Conservation (phyloP, 30 jellyfish, hydroid and myxozoan genomes). For the Hydractinia echinata region DNA sequence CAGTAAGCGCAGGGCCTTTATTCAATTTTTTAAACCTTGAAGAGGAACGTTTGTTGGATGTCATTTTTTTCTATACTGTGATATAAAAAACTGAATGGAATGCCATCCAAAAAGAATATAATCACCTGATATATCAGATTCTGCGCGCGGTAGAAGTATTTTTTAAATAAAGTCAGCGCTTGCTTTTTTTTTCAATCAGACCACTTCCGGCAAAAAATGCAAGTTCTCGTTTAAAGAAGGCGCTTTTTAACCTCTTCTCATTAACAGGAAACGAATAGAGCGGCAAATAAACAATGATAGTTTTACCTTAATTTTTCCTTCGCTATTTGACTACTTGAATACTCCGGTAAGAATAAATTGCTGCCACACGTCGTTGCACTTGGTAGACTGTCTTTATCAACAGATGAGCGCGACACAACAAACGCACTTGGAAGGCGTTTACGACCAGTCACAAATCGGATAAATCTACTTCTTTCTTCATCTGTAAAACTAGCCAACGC, state of each 20-base stretch:
- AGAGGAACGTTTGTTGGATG: too few species aligned
- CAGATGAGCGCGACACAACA: conserved; percentile 56
- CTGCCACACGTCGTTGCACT: conserved; percentile 96
- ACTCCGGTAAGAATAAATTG: conserved; percentile 72
- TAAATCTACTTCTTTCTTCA: conserved; percentile 70
- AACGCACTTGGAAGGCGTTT: conserved; percentile 81
- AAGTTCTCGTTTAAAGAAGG: not conserved
- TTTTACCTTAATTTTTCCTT: conserved; percentile 73
- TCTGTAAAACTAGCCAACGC: conserved; percentile 53
- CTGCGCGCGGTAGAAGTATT: too few species aligned
- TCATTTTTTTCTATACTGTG: too few species aligned
- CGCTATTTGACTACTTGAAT: conserved; percentile 54
- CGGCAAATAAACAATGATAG: not conserved
- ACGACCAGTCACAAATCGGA: conserved; percentile 93
- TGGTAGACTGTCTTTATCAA: conserved; percentile 56
- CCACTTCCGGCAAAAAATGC: too few species aligned
- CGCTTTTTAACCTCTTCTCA: not conserved
- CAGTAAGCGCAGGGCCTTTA: too few species aligned
- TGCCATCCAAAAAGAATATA: too few species aligned
- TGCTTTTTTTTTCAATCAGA: too few species aligned
- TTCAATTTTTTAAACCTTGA: too few species aligned
- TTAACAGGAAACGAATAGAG: not conserved
- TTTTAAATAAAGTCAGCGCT: too few species aligned
- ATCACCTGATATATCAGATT: too few species aligned
- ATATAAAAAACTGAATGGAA: too few species aligned